A percentile compares a stretch with the other conserved stretches of the same genome.
Conservation (phyloP, 2,113 vertebrate genomes). For the Tympanuchus pallidicinctus region DNA sequence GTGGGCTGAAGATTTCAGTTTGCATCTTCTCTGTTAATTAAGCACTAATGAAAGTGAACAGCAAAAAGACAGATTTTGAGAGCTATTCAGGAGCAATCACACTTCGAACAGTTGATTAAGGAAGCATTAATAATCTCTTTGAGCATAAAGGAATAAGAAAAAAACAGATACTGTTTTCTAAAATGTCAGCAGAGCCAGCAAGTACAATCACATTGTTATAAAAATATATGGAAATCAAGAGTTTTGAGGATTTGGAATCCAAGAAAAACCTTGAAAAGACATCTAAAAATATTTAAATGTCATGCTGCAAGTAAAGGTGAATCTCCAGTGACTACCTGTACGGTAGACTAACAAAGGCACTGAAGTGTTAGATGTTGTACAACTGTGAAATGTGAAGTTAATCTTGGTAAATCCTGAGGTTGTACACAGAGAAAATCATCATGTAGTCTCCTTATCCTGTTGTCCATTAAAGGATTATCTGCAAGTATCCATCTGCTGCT, state of each 20-base stretch:
- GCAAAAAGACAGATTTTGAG: conserved; percentile 54
- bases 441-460: not conserved
- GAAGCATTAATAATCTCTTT: conserved; percentile 26
- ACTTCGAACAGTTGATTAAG: conserved; percentile 56
- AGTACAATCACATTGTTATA: not conserved
- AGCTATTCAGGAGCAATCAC: conserved; percentile 57
- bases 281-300: not conserved
- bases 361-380: not conserved
- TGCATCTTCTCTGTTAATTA: conserved; percentile 62
- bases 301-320: not conserved
- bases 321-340: not conserved
- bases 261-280: not conserved
- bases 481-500: conserved; percentile 3
- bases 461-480: not conserved
- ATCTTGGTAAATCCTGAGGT: not conserved
- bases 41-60: conserved; percentile 57
- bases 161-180: not conserved
- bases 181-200: not conserved
- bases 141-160: not conserved
- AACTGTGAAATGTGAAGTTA: not conserved
- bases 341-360: not conserved
- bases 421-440: not conserved
- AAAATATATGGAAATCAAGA: not conserved
- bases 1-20: conserved; percentile 39
- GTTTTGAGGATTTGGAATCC: not conserved